Evolutionary conservation across 2,888 invertebrate species (phyloP).

Genomic region (Lycaena phlaeas): DNA sequence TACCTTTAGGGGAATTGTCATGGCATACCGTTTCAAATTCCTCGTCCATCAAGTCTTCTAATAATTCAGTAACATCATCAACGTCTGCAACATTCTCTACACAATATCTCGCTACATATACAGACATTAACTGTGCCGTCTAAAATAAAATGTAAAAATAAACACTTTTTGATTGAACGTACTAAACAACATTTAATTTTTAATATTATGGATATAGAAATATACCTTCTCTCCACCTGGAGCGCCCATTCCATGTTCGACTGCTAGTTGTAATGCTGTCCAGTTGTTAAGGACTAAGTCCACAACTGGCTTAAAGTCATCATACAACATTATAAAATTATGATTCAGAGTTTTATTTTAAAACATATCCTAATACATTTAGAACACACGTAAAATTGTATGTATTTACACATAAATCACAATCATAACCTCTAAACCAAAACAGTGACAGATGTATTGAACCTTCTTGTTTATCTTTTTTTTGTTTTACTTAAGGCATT

Average conservation of each 20-base stretch:
- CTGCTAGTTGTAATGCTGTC: constrained; percentile 80
- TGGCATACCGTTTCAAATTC: constrained; percentile 82
- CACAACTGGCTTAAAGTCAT: constrained; percentile 74
- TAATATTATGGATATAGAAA: no score
- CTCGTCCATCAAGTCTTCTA: constrained; percentile 82
- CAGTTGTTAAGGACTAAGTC: constrained; percentile 80
- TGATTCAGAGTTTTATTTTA: not conserved
- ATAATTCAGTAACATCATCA: constrained; percentile 74
- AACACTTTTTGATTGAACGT: not conserved
- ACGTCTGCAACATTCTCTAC: constrained; percentile 73
- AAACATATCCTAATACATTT: no score
- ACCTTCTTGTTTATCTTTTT: no score
- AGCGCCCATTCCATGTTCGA: constrained; percentile 83
- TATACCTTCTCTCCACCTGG: constrained; percentile 77
- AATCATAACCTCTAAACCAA: not conserved
- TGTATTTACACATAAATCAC: no score
- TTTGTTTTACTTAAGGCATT: no score
- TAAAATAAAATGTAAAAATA: constrained; percentile 28
- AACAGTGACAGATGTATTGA: no score
- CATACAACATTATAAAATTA: constrained; percentile 33
- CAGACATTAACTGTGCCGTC: constrained; percentile 76
- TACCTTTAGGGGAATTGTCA: constrained; percentile 78
- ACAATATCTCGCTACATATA: constrained; percentile 77
- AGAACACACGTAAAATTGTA: no score
- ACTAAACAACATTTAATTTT: no score